Evolutionary conservation across 2,113 vertebrate species (phyloP), one percentile per base, ranked within the genome.

Genomic region (Triplophysa dalaica): DNA sequence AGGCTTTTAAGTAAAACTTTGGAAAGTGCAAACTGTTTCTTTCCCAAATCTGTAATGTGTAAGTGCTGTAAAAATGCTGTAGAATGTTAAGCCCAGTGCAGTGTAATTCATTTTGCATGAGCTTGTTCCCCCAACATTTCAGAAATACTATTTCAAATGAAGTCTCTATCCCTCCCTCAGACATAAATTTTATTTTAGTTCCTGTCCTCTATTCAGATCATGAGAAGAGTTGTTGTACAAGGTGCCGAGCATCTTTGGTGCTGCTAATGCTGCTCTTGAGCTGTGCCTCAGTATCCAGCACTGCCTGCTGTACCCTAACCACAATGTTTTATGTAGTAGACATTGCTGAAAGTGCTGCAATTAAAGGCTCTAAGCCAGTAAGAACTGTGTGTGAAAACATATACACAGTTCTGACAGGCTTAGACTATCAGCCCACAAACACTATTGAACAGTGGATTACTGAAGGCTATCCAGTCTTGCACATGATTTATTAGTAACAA

Each of bases 51-150:
- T 80, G 70, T 65, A 43, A 68, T 62, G 78, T 73, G 38, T 73
- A 62, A 2, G 50, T 72, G 73, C 60, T 72, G 24, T 83, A 12
- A 50, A 72, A 69, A 50, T 76, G 54, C 70, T 76, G 70, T 66
- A 77, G 26, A 50, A n/a, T n/a, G n/a, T n/a, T n/a, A n/a, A n/a
- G 48, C 14, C 16, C 50, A 14, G 13, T 24, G 70, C 19, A 33
- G n/a, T 80, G 62, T 38, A 33, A 75, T 74, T 14, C 56, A 63
- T 75, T 63, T 75, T 62, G 60, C 56, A 74, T 74, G 56, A 74
- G 72, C 33, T 61, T 74, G 6, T 43, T 8, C 26, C 69, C 26
- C 26, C 26, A 19, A 56, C 10, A 13, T 56, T 70, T 17, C 50
- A 2, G 2, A n/a, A 0, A 17, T 8, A 72, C 24, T 22, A 43